Evolutionary conservation across 2,797 vertebrate genomes (phyloP).

Genomic region (Tachyglossus aculeatus): DNA sequence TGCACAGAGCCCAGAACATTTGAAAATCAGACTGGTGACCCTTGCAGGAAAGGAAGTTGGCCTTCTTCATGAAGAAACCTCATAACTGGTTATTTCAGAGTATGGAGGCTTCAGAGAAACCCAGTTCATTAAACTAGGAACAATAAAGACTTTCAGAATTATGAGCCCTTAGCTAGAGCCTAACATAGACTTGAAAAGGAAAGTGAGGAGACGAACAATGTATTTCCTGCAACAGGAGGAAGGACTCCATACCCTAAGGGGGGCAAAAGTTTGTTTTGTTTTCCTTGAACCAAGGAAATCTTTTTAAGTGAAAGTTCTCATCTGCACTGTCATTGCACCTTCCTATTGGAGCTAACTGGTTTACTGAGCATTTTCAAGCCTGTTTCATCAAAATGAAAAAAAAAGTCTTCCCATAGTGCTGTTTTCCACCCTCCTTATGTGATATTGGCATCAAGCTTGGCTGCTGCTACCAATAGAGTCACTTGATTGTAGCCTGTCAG

Average conservation of each 20-base stretch:
- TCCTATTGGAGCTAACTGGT: slow-evolving; percentile 43
- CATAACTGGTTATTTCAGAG: too few relatives aligned
- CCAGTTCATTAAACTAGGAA: too few relatives aligned
- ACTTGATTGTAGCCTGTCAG: slow-evolving; percentile 60
- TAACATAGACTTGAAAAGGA: slow-evolving; percentile 59
- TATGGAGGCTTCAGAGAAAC: too few relatives aligned
- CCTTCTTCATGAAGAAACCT: too few relatives aligned
- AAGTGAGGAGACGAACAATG: slow-evolving; percentile 14
- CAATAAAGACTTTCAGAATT: too few relatives aligned
- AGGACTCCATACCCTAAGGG: too few relatives aligned
- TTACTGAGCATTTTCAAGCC: slow-evolving; percentile 57
- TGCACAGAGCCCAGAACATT: too few relatives aligned
- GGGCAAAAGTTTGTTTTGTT: too few relatives aligned
- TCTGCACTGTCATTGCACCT: slow-evolving; percentile 57
- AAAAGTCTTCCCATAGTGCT: slow-evolving; percentile 55
- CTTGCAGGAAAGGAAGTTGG: too few relatives aligned
- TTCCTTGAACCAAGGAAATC: not conserved
- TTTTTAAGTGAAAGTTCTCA: slow-evolving; percentile 62
- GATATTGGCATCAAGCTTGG: slow-evolving; percentile 42
- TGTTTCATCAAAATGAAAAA: slow-evolving; percentile 46
- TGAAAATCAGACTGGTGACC: too few relatives aligned
- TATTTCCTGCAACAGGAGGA: slow-evolving; percentile 56
- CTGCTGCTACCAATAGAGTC: slow-evolving; percentile 45
- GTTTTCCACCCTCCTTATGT: slow-evolving; percentile 49
- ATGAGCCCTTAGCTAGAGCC: too few relatives aligned